Percentiles rank a stretch among this genome's conserved stretches.
Conservation (phyloP, 1,140 invertebrate genomes). For the Cyrtorhinus lividipennis region DNA sequence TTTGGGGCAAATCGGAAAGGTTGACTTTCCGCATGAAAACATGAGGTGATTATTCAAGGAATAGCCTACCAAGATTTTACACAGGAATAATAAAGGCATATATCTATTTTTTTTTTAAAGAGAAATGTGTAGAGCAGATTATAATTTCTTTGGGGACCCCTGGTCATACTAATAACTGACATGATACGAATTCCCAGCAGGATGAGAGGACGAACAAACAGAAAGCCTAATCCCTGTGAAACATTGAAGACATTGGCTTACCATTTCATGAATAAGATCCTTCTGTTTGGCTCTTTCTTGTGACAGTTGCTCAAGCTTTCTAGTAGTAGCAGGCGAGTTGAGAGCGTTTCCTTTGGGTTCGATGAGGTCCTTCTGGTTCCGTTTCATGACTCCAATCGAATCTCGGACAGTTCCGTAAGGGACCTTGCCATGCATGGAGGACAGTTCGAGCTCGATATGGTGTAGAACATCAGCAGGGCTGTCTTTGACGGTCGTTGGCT, state of each 20-base stretch:
- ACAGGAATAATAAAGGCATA: too few relatives aligned
- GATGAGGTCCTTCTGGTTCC: conserved; percentile 9
- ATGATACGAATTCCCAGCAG: too few relatives aligned
- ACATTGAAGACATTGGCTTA: conserved; percentile 32
- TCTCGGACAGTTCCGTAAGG: conserved; percentile 56
- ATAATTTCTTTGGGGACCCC: too few relatives aligned
- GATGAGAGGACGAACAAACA: too few relatives aligned
- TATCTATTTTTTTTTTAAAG: too few relatives aligned
- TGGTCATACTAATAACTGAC: too few relatives aligned
- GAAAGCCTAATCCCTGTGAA: too few relatives aligned
- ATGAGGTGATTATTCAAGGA: too few relatives aligned
- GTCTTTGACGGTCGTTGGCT: conserved; percentile 26
- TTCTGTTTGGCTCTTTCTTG: conserved; percentile 52
- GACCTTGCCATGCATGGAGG: not conserved
- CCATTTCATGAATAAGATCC: conserved; percentile 54
- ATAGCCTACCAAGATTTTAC: too few relatives aligned
- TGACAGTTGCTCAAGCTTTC: conserved; percentile 47
- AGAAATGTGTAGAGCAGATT: too few relatives aligned
- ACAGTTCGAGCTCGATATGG: not conserved
- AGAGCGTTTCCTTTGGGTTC: conserved; percentile 6
- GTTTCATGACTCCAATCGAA: conserved; percentile 49
- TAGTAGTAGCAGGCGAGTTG: conserved; percentile 32
- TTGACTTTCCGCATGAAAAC: too few relatives aligned
- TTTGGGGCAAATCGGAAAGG: too few relatives aligned
- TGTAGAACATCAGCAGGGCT: conserved; percentile 19